A percentile compares a stretch with the other conserved stretches of the same genome.
Evolutionary conservation across 2,888 invertebrate species (phyloP).

Genomic region (Hydraecia micacea): DNA sequence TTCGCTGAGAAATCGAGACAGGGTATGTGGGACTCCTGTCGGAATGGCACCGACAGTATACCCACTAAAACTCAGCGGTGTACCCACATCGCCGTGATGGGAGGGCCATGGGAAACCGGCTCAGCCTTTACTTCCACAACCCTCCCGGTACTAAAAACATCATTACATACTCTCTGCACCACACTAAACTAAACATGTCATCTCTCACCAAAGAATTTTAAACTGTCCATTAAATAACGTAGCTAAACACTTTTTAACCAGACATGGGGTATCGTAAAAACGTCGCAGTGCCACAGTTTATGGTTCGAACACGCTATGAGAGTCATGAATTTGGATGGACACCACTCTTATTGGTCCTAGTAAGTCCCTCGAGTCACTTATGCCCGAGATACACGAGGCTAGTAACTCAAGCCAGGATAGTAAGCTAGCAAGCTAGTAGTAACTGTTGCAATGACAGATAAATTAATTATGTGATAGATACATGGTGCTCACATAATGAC

Average conservation of each 20-base stretch:
- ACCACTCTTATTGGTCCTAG: conserved; percentile 44
- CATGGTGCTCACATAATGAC: no score
- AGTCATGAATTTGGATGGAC: conserved; percentile 63
- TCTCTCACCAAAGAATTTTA: conserved; percentile 76
- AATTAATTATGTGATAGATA: no score
- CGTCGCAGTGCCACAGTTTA: conserved; percentile 76
- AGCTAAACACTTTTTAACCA: conserved; percentile 67
- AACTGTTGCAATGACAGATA: no score
- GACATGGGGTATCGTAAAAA: conserved; percentile 79
- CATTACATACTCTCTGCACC: conserved; percentile 6
- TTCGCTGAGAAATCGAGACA: no score
- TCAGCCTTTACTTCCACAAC: no score
- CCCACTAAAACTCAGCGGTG: no score
- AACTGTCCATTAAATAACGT: conserved; percentile 77
- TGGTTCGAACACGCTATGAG: conserved; percentile 70
- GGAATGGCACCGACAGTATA: no score
- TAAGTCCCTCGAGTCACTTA: conserved; percentile 36
- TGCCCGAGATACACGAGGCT: background rate
- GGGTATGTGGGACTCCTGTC: no score
- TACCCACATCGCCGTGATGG: no score
- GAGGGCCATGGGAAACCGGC: no score
- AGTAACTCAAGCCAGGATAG: background rate
- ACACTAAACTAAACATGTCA: conserved; percentile 73
- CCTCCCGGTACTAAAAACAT: background rate
- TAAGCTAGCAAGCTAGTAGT: background rate